Conservation (phyloP, 1,140 invertebrate species). For the Drosophila ogumai region DNA sequence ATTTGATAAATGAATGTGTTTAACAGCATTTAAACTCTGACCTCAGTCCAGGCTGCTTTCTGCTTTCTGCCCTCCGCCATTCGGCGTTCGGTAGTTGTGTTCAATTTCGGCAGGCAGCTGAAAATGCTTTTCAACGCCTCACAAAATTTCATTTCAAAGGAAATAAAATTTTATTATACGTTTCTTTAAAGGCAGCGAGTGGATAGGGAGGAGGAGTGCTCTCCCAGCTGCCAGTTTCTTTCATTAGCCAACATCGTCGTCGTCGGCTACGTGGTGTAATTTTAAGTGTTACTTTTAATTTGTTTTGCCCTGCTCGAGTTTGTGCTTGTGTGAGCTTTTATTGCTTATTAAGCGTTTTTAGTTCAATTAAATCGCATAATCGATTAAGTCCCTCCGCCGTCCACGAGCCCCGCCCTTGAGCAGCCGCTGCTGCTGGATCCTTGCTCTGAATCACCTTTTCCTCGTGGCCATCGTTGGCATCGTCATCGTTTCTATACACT, state of each 20-base stretch:
- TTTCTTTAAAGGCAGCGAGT: constrained; percentile 59
- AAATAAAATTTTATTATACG: constrained; percentile 80
- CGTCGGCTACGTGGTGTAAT: constrained; percentile 73
- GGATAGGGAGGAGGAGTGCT: background rate
- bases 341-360: constrained; percentile 83
- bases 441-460: constrained; percentile 1
- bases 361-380: constrained; percentile 82
- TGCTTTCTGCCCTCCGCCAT: constrained; percentile 8
- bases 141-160: constrained; percentile 80
- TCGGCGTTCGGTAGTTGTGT: constrained; percentile 13
- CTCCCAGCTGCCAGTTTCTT: constrained; percentile 42
- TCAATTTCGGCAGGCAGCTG: constrained; percentile 28
- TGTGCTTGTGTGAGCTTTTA: constrained; percentile 66
- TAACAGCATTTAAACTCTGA: constrained; percentile 72
- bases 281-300: constrained; percentile 83
- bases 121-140: constrained; percentile 68
- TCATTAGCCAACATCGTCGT: constrained; percentile 63
- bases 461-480: constrained; percentile 17
- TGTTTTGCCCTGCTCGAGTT: constrained; percentile 53
- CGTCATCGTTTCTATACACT: constrained; percentile 20
- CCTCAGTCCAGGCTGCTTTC: constrained; percentile 28
- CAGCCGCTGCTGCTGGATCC: constrained; percentile 6
- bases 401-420: constrained; percentile 25
- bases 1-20: constrained; percentile 78
- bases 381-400: constrained; percentile 65